Evolutionary conservation across 2,113 vertebrate species (phyloP), one percentile per base, ranked within the genome.

Genomic region (Protobothrops flavoviridis): DNA sequence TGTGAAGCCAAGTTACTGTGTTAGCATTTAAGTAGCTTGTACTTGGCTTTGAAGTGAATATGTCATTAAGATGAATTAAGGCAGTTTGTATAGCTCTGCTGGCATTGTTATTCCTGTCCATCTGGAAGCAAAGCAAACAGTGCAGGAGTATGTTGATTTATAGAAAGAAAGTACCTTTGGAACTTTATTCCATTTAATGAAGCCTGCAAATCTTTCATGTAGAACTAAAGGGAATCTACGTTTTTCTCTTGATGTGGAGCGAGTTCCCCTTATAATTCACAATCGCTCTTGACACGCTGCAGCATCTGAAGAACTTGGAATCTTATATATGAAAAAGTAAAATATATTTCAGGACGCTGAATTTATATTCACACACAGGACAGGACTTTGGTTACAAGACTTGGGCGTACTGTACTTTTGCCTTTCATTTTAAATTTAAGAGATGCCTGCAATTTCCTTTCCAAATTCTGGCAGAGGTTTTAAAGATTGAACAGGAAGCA

Each of bases 171-270:
- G 39, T 0, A 6, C 50, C 92, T 94, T 91, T 95, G 57, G 89
- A 29, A 90, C 59, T 94, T 93, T 7, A 57, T 48, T 95, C 94
- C 90, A 26, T 94, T 94, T 92, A 93, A 93, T 2, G 0, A 91
- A 94, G 85, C 94, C 29, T 52, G n/a, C 53, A 94, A 92, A 96
- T 95, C 92, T 85, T 0, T 9, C 89, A 92, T 64, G 92, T 94
- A 92, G 74, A 96, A 96, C 81, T 85, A 90, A 92, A 89, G 59
- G 69, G 91, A 94, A 59, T 53, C 87, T 26, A 86, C 0, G 0
- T 87, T 39, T 91, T 61, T 10, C n/a, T 7, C 0, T 94, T 93
- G 93, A 57, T 89, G 50, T 69, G 64, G 39, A 81, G 29, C 94
- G 90, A 94, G 91, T 96, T 87, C 50, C 3, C 15, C 12, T 21